A percentile compares a stretch with the other conserved stretches of the same genome.
Conservation (phyloP, 1,140 invertebrate genomes). For the Venturia canescens region DNA sequence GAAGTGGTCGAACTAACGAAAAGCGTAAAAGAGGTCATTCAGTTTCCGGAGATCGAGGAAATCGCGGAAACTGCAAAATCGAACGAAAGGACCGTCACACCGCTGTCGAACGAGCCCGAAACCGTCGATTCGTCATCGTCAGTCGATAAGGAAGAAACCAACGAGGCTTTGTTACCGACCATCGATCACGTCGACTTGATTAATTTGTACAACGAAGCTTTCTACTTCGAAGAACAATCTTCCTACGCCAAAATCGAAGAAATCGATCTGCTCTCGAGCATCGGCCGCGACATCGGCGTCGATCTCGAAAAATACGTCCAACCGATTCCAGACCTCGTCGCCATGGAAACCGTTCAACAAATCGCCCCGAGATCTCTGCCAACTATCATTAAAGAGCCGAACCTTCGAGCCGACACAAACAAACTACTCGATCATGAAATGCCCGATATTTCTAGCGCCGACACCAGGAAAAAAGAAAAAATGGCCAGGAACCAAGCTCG, state of each 20-base stretch:
- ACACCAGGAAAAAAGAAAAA: conserved; percentile 73
- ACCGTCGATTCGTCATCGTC: too few species aligned
- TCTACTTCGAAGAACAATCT: conserved; percentile 60
- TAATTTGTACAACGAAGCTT: conserved; percentile 65
- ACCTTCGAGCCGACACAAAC: conserved; percentile 68
- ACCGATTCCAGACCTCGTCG: conserved; percentile 72
- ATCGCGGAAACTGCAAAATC: conserved; percentile 70
- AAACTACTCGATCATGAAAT: conserved; percentile 66
- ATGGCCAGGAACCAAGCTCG: conserved; percentile 73
- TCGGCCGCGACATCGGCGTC: conserved; percentile 71
- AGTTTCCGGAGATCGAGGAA: conserved; percentile 73
- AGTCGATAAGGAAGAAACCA: neutral
- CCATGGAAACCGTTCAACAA: conserved; percentile 64
- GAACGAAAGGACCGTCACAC: conserved; percentile 68
- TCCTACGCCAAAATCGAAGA: conserved; percentile 72
- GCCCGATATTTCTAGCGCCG: conserved; percentile 59
- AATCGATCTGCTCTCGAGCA: conserved; percentile 73
- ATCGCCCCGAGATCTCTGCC: conserved; percentile 49
- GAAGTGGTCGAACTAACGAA: conserved; percentile 72
- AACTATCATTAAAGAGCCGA: conserved; percentile 55
- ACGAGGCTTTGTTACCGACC: conserved; percentile 60
- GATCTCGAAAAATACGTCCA: conserved; percentile 73
- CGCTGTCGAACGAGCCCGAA: neutral
- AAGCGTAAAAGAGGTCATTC: conserved; percentile 70
- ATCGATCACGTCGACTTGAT: conserved; percentile 73